Percentiles rank a stretch among this genome's conserved stretches.
These are phyloP conservation scores for Xenopus petersii DNA, from an alignment of 2,797 vertebrate genomes.

Conservation along the genomic window DNA sequence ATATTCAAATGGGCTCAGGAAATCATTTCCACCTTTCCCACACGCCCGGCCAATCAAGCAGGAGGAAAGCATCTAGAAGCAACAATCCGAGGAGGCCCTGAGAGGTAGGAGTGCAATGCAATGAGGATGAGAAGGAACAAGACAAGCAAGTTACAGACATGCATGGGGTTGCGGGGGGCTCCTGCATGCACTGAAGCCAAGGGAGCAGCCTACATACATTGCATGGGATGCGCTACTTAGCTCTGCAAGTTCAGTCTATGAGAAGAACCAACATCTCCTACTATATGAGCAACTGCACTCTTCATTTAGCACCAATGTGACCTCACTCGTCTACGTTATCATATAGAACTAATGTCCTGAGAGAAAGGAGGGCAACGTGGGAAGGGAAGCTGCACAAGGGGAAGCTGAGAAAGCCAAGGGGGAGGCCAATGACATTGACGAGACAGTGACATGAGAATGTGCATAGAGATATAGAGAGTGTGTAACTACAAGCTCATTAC, in stretches of 20 bases:
- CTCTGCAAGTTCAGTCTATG: conserved; percentile 15
- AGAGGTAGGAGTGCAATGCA: conserved; percentile 11
- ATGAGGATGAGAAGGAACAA: conserved; percentile 29
- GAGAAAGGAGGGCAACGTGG: too few relatives aligned
- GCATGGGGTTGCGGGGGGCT: conserved; percentile 12
- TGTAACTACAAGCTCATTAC: too few relatives aligned
- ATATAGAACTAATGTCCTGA: too few relatives aligned
- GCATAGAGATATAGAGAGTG: too few relatives aligned
- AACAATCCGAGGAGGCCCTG: background rate
- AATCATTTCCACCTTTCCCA: background rate
- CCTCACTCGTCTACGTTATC: conserved; percentile 2
- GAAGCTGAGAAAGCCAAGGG: too few relatives aligned
- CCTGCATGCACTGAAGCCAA: conserved; percentile 32
- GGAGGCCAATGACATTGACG: too few relatives aligned
- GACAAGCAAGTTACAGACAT: conserved; percentile 13
- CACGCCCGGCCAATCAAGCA: background rate
- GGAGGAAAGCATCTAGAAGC: conserved; percentile 3
- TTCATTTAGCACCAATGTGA: too few relatives aligned
- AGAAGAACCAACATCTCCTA: too few relatives aligned
- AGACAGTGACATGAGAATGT: too few relatives aligned
- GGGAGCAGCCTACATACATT: conserved; percentile 9
- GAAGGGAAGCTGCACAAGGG: too few relatives aligned
- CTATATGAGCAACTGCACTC: too few relatives aligned
- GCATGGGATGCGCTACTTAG: background rate
- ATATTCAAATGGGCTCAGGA: too few relatives aligned